A percentile compares a stretch with the other conserved stretches of the same genome.
Evolutionary conservation across 1,140 invertebrate species (phyloP).

Genomic region (Cecropterus lyciades): DNA sequence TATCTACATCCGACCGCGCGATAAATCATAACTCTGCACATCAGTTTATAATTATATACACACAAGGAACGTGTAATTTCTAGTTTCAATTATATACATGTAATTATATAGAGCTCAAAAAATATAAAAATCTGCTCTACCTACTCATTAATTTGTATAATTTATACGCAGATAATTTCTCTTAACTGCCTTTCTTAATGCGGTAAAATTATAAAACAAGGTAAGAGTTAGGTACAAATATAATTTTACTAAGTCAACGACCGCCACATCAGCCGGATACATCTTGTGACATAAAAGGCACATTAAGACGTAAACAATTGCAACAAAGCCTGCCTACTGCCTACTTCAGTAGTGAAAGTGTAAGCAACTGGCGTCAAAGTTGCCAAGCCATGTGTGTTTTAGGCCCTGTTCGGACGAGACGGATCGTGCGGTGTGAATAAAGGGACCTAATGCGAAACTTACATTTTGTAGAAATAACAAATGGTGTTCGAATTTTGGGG

Average conservation of each 20-base stretch:
- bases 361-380: constrained; percentile 27
- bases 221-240: constrained; percentile 44
- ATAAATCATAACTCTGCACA: too few relatives aligned
- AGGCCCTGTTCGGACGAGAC: background rate
- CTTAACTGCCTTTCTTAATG: constrained; percentile 17
- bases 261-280: constrained; percentile 54
- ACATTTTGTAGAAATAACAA: too few relatives aligned
- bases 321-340: constrained; percentile 45
- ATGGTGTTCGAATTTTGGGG: too few relatives aligned
- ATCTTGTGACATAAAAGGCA: constrained; percentile 56
- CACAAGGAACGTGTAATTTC: too few relatives aligned
- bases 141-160: background rate
- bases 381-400: constrained; percentile 7
- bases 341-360: constrained; percentile 61
- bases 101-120: background rate
- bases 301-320: constrained; percentile 62
- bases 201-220: constrained; percentile 27
- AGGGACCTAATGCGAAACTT: too few relatives aligned
- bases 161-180: constrained; percentile 10
- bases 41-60: too few relatives aligned
- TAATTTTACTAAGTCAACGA: constrained; percentile 50
- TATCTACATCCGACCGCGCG: too few relatives aligned
- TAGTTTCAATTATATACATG: background rate
- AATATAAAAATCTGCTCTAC: background rate
- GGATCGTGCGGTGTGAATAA: too few relatives aligned